A percentile compares a stretch with the other conserved stretches of the same genome.
Evolutionary conservation across 2,113 vertebrate genomes (phyloP).

Genomic region (Climacteris rufus): DNA sequence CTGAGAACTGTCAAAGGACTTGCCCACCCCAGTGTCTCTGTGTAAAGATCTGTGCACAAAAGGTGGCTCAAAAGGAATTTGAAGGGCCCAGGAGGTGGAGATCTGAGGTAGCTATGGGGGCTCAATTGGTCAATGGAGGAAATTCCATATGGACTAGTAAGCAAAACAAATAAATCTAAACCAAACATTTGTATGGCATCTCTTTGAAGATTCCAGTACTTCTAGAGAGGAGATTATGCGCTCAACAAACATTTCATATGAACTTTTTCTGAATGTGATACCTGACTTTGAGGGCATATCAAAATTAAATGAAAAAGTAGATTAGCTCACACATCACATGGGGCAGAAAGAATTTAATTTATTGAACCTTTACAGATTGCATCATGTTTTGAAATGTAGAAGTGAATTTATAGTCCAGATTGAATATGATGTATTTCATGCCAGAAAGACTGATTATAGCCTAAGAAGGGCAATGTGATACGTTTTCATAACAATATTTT

Average conservation of each 20-base stretch:
- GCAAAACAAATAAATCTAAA: not conserved
- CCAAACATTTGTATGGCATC: not conserved
- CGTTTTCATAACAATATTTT: conserved; percentile 10
- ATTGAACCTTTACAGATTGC: not conserved
- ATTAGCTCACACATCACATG: not conserved
- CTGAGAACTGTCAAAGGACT: not conserved
- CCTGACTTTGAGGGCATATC: not conserved
- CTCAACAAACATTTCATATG: not conserved
- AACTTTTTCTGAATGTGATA: not conserved
- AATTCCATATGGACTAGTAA: not conserved
- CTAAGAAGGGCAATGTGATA: not conserved
- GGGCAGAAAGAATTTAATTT: not conserved
- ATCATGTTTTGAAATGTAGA: not conserved
- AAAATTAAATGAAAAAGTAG: not conserved
- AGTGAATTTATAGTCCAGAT: not conserved
- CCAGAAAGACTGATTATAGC: not conserved
- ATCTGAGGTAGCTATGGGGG: not conserved
- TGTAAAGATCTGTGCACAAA: not conserved
- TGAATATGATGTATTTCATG: not conserved
- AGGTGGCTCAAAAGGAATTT: not conserved
- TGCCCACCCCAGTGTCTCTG: not conserved
- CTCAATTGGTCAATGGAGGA: not conserved
- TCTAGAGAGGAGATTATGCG: not conserved
- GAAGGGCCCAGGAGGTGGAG: not conserved
- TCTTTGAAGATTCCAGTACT: not conserved